Percentiles rank a stretch among this genome's conserved stretches.
These are phyloP conservation scores for Gadopsis marmoratus DNA, from an alignment of 2,797 vertebrate genomes.

Conservation along the genomic window DNA sequence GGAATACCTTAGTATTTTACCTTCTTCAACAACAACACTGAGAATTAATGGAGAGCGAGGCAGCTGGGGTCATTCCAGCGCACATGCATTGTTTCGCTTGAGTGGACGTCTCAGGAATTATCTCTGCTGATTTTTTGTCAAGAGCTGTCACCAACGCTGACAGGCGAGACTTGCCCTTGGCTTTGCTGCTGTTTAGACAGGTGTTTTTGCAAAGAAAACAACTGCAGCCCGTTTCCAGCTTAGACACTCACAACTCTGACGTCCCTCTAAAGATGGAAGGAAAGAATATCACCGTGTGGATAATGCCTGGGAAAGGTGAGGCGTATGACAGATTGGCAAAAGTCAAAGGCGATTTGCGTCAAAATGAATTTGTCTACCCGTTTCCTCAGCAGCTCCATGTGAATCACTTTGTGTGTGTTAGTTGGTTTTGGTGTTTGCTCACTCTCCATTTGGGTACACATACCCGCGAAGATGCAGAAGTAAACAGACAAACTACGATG, in stretches of 20 bases:
- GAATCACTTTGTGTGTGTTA: conserved; percentile 55
- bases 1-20: conserved; percentile 26
- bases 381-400: conserved; percentile 35
- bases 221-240: conserved; percentile 78
- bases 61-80: conserved; percentile 76
- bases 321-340: conserved; percentile 74
- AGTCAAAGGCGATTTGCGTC: conserved; percentile 68
- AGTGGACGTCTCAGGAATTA: conserved; percentile 75
- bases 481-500: conserved; percentile 59
- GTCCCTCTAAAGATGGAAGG: conserved; percentile 70
- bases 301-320: conserved; percentile 68
- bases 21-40: conserved; percentile 49
- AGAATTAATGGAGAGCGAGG: conserved; percentile 32
- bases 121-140: conserved; percentile 79
- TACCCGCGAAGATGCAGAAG: conserved; percentile 39
- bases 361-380: conserved; percentile 68
- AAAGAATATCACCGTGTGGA: conserved; percentile 77
- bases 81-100: conserved; percentile 79
- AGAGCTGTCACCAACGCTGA: conserved; percentile 82
- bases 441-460: conserved; percentile 45
- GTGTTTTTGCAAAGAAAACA: conserved; percentile 87
- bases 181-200: conserved; percentile 88
- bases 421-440: conserved; percentile 57
- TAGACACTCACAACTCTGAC: conserved; percentile 66
- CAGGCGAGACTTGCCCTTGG: conserved; percentile 83